phyloP scores from a whole-genome alignment of 2,888 invertebrate species.

The Eristalinus sepulchralis region DNA sequence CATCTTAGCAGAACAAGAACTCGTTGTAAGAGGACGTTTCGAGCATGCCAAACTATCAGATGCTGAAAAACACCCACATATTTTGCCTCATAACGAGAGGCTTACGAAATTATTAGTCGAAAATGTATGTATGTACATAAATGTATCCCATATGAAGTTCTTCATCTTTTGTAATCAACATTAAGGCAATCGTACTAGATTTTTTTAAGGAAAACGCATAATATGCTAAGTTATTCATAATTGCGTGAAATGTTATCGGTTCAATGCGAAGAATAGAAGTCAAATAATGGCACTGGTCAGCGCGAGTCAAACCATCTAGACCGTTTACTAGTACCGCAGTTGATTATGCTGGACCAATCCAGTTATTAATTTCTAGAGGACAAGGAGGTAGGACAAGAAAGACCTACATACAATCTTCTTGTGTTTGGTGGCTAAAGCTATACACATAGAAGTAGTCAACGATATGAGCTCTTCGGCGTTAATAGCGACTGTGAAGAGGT shows the following conservation, averaged over 20 bases:
- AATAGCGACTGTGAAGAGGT: conserved; percentile 73
- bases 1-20: background rate
- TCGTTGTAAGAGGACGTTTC: conserved; percentile 74
- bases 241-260: too few species aligned
- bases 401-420: conserved; percentile 73
- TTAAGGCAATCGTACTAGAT: too few species aligned
- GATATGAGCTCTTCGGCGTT: conserved; percentile 72
- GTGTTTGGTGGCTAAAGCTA: conserved; percentile 68
- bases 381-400: conserved; percentile 36
- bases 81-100: too few species aligned
- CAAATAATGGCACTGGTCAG: too few species aligned
- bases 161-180: too few species aligned
- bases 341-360: conserved; percentile 24
- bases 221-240: too few species aligned
- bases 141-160: too few species aligned
- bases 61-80: conserved; percentile 27
- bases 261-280: too few species aligned
- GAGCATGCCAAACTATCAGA: conserved; percentile 39
- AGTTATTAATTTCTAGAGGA: background rate
- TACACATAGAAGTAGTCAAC: conserved; percentile 34
- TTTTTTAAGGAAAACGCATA: too few species aligned
- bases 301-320: conserved; percentile 7
- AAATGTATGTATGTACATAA: too few species aligned
- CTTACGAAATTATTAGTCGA: too few species aligned
- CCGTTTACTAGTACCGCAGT: conserved; percentile 6